Percentiles rank a stretch among this genome's conserved stretches.
Evolutionary conservation across 2,797 vertebrate species (phyloP).

Genomic region (Prionace glauca): DNA sequence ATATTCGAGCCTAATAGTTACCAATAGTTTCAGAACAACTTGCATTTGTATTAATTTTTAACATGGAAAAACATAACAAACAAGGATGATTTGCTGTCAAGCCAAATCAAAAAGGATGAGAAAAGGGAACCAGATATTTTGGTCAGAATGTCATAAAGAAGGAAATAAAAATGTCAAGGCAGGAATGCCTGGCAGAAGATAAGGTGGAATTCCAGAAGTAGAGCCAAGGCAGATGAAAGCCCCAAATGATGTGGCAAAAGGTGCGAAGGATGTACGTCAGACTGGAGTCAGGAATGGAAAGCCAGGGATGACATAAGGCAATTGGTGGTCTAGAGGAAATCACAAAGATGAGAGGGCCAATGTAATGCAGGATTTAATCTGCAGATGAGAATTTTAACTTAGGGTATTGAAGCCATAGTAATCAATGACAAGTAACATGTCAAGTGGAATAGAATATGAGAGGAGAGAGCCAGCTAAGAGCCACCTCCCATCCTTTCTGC

Average conservation of each 20-base stretch:
- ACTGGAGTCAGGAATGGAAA: background rate
- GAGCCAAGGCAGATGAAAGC: background rate
- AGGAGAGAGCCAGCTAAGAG: too few species aligned
- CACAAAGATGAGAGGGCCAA: background rate
- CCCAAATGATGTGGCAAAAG: background rate
- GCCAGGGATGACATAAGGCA: background rate
- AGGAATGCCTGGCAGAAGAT: background rate
- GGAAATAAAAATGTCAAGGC: background rate
- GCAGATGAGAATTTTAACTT: background rate
- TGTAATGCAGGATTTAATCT: background rate
- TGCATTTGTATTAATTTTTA: background rate
- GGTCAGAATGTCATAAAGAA: background rate
- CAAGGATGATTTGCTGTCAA: background rate
- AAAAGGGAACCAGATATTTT: background rate
- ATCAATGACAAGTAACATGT: background rate
- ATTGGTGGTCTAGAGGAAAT: background rate
- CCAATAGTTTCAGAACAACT: background rate
- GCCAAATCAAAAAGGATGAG: background rate
- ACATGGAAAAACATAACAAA: background rate
- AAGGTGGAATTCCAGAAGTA: background rate
- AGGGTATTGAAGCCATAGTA: background rate
- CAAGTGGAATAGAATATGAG: background rate
- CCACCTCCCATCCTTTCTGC: too few species aligned
- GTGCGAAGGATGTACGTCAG: background rate
- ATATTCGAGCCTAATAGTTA: background rate